Evolutionary conservation across 1,140 invertebrate genomes (phyloP), one percentile per base, ranked within the genome.

Genomic region (Zaprionus taronus): DNA sequence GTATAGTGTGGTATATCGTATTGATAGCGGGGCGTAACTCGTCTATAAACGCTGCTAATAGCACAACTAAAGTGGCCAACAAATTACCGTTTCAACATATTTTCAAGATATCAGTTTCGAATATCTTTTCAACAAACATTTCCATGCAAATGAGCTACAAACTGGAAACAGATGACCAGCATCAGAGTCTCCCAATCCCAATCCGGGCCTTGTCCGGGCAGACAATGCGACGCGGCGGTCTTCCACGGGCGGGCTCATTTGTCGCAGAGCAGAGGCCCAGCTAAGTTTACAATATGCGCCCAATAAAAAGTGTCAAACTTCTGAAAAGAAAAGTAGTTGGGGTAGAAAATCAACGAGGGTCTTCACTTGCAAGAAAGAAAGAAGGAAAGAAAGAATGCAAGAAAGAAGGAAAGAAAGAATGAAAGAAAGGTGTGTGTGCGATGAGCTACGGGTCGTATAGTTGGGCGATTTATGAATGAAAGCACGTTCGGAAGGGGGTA

Each of bases 1-100:
- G 22, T 47, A 70, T 41, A 17, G 41, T 9, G 6, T n/a, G 41
- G 38, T 41, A 41, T 47, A 26, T 24, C 53, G 17, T 55, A 55
- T 62, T 47, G 41, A 60, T 71, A 49, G 47, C 61, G 58, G 80
- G 78, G 84, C 68, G 76, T 89, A 89, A 90, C 84, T 84, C 81
- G 84, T 77, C 89, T 91, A 91, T 90, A 90, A 90, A 90, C 85
- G 85, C 72, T 90, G 82, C 86, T 90, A 90, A 90, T 90, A 82
- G 85, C 79, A 90, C 85, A 82, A 72, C 81, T 90, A 91, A 85
- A 90, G 82, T 81, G 86, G 86, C 60, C 82, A 90, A 91, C 85
- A 90, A 90, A 90, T 90, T 90, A 90, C 85, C 85, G 85, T 90
- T 90, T 91, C 64, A 87, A 76, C 81, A 60, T 74, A 71, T 72